Evolutionary conservation across 2,797 vertebrate species (phyloP).

Genomic region (Cossypha niveicapilla): DNA sequence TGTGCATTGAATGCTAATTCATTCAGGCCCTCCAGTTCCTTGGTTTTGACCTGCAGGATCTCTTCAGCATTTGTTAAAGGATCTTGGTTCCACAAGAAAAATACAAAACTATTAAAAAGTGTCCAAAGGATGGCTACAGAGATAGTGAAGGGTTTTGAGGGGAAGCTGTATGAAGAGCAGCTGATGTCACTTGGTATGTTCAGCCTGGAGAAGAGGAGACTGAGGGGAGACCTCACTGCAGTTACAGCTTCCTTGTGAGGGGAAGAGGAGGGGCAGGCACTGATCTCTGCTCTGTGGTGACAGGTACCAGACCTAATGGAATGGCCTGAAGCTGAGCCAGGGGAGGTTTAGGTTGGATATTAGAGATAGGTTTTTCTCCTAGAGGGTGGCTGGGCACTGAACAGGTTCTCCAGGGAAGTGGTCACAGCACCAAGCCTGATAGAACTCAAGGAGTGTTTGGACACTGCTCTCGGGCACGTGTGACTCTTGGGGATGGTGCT

Average conservation of each 20-base stretch:
- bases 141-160: background rate
- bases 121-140: background rate
- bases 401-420: background rate
- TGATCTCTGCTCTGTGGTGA: background rate
- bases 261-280: fast-evolving
- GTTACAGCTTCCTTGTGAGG: background rate
- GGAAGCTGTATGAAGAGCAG: fast-evolving
- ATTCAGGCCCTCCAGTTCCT: background rate
- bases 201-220: background rate
- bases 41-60: background rate
- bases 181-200: background rate
- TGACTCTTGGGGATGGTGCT: background rate
- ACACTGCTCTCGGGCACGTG: background rate
- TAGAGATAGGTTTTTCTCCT: background rate
- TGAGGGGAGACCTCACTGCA: background rate
- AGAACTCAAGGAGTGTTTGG: background rate
- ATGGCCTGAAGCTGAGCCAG: background rate
- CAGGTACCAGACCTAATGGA: background rate
- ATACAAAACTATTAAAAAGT: background rate
- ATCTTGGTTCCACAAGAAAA: background rate
- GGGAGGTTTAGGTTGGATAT: background rate
- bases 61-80: background rate
- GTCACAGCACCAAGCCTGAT: background rate
- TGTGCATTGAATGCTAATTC: background rate
- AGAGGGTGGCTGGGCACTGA: background rate